Conservation (phyloP, 1,140 invertebrate genomes). For the Phenacoccus solenopsis region DNA sequence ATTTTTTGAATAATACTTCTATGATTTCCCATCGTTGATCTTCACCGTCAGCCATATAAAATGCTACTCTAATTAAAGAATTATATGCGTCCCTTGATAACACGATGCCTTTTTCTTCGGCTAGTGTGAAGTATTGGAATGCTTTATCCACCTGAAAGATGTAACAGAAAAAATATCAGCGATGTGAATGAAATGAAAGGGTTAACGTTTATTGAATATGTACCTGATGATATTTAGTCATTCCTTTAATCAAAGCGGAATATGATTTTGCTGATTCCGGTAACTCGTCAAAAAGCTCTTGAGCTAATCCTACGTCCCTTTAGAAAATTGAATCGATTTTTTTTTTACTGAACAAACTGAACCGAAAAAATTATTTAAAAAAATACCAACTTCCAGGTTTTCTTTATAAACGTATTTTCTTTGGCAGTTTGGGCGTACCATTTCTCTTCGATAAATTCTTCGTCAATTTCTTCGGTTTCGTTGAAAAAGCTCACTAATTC, state of each 20-base stretch:
- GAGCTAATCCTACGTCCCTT: conserved; percentile 37
- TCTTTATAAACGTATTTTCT: conserved; percentile 39
- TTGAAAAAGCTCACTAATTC: conserved; percentile 76
- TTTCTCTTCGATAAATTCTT: conserved; percentile 60
- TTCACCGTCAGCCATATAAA: conserved; percentile 45
- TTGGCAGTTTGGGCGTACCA: conserved; percentile 48
- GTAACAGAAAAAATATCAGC: background rate
- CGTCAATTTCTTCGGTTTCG: conserved; percentile 44
- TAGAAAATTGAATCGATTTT: conserved; percentile 25
- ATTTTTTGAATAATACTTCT: conserved; percentile 26
- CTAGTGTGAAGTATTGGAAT: conserved; percentile 49
- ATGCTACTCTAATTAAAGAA: conserved; percentile 44
- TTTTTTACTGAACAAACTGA: too few species aligned
- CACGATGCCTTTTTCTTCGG: conserved; percentile 48
- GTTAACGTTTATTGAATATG: too few species aligned
- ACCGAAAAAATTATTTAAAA: too few species aligned
- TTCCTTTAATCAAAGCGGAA: conserved; percentile 55
- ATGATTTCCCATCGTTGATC: conserved; percentile 49
- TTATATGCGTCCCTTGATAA: conserved; percentile 52
- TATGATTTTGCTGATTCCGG: conserved; percentile 40
- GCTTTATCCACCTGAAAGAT: conserved; percentile 44
- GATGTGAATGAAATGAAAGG: background rate
- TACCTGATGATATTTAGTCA: conserved; percentile 53
- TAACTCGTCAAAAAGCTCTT: conserved; percentile 36
- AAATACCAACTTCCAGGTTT: conserved; percentile 55